These are phyloP conservation scores for Acrocephalus arundinaceus DNA, from an alignment of 2,113 vertebrate species.

Conservation along the genomic window DNA sequence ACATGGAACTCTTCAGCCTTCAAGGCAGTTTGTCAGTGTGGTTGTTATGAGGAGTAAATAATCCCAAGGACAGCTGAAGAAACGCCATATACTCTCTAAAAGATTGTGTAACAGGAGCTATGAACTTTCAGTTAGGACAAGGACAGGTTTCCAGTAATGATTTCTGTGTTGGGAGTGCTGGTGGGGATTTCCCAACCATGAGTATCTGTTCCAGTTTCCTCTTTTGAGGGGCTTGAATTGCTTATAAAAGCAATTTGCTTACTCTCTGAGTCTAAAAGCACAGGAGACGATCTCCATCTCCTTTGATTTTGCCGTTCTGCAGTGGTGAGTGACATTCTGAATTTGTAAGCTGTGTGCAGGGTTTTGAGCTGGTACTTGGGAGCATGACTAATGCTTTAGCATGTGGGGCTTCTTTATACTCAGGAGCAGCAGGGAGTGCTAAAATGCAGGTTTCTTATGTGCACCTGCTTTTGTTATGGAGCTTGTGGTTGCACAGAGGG, in stretches of 20 bases:
- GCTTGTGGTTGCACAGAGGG: neutral
- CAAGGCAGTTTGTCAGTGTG: neutral
- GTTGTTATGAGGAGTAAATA: neutral
- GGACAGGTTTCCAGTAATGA: neutral
- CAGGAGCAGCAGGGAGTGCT: neutral
- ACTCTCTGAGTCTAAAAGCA: neutral
- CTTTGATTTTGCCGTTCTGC: neutral
- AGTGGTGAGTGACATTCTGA: slow-evolving; percentile 26
- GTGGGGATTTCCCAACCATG: neutral
- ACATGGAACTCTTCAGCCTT: neutral
- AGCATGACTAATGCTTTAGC: neutral
- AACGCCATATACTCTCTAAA: neutral
- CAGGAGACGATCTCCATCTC: neutral
- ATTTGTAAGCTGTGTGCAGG: neutral
- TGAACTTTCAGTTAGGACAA: neutral
- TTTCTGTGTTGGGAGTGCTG: neutral
- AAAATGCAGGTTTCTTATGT: neutral
- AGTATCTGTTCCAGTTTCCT: neutral
- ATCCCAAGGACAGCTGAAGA: neutral
- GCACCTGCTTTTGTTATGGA: neutral
- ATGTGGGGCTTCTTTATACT: neutral
- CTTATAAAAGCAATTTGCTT: slow-evolving; percentile 24
- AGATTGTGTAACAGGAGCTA: neutral
- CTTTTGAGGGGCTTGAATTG: neutral
- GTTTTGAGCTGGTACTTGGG: neutral